Base-by-base conservation (phyloP, 2,113 vertebrate species). In the Potamarius usumacintae region DNA sequence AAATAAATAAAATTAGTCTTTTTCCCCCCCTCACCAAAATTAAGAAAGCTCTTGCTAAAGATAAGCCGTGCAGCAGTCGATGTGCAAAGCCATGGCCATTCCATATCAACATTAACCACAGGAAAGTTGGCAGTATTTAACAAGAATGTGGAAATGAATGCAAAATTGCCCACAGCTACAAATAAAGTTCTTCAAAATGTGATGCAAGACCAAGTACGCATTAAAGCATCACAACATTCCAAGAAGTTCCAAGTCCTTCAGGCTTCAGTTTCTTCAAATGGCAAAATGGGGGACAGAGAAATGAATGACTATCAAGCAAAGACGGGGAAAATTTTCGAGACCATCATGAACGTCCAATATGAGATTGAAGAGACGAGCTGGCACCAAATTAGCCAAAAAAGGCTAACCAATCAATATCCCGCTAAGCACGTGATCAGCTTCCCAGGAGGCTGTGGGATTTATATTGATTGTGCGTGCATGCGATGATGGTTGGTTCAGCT, bases 361-460 rank as follows among this genome's bases (percentile, higher is more conserved):
- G 57, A 22, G 30, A 48, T 2, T 14, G 57, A 82, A 62, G 57
- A 82, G 79, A 82, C 79, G 62, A 10, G 18, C 79, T 14, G 79
- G 65, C 69, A 60, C 71, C 84, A 50, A 5, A 76, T 48, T 48
- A 58, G 69, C 69, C 57, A 74, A 74, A 50, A n/a, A 76, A 11
- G 15, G 18, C 27, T 17, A 78, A 30, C 42, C 17, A 34, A 78
- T 83, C 86, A 17, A 65, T 87, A 82, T 30, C 52, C 27, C 4
- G 72, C 82, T 79, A 87, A 87, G 81, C 82, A 69, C 71, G 65
- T 78, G 69, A 84, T 84, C 82, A n/a, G 50, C 60, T 52, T 84
- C 86, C 81, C 69, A n/a, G 42, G 69, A 20, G 15, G 67, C 69
- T 60, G 55, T 15, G 69, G 86, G 58, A 14, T 83, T 25, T 34